Evolutionary conservation across 2,113 vertebrate species (phyloP).

Genomic region (Gymnogyps californianus): DNA sequence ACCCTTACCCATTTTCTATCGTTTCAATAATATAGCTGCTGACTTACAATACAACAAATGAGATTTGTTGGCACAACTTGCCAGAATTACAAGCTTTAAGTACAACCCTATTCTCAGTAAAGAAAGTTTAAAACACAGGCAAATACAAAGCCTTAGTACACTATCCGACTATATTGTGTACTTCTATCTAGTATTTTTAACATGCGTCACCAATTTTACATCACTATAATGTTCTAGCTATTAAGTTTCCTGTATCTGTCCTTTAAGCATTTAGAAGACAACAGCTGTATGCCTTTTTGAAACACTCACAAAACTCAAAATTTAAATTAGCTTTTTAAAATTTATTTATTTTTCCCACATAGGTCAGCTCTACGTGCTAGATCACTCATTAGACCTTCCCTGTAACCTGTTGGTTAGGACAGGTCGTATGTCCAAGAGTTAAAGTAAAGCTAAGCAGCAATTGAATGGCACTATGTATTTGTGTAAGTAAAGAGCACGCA

Average conservation of each 20-base stretch:
- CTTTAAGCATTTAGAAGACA: neutral
- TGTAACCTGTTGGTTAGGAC: neutral
- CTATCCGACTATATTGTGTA: neutral
- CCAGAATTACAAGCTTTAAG: neutral
- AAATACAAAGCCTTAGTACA: neutral
- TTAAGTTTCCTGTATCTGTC: neutral
- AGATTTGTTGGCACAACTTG: neutral
- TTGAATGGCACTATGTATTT: neutral
- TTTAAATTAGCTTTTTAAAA: neutral
- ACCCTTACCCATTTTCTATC: neutral
- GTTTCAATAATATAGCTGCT: neutral
- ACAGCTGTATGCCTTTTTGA: neutral
- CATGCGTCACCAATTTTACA: neutral
- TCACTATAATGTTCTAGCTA: neutral
- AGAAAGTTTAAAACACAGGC: neutral
- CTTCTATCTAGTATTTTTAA: neutral
- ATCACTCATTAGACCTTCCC: neutral
- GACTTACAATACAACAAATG: neutral
- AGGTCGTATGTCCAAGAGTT: accelerated
- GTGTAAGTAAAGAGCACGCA: neutral
- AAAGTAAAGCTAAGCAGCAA: neutral
- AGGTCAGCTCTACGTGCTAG: neutral
- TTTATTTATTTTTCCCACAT: accelerated
- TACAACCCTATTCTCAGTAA: neutral
- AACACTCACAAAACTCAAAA: neutral